Evolutionary conservation across 37 sponge, comb jelly and placozoan genomes (phyloP), one percentile per base, ranked within the genome.

Genomic region (Ianthella basta): DNA sequence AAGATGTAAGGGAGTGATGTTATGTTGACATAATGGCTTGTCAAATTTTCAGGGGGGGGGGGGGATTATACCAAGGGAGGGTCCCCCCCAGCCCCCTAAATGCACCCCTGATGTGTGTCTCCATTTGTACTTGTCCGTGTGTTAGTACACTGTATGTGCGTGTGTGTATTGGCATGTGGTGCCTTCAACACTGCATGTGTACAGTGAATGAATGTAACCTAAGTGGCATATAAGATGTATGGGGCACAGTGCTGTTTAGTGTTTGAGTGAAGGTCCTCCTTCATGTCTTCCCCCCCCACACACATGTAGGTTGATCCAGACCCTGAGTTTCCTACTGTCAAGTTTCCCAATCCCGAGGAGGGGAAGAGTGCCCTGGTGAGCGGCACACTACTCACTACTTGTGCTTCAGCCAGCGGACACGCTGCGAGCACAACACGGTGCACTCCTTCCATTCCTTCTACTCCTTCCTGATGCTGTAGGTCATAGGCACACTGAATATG

Each of bases 311-410:
- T 89, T 40, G 86, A 95, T 0, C 97, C 99, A 10, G 96, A 99
- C 53, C 99, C 99, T 18, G 96, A 99, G 38, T 99, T 99, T 68
- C 94, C 97, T 29, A 99, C 99, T 19, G 99, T 99, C 56, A 44
- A 32, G 32, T 99, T 91, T 77, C 99, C 99, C 35, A 99, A 99
- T 68, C 99, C 99, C n/a, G 99, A 99, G 85, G 99, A 99, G 86
- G 99, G 99, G 20, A 88, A 97, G 77, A 87, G 91, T 85, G 97
- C 99, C 18, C 83, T 99, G 44, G 96, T 95, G 40, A 88, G 96
- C 38, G 39, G 50, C n/a, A n/a, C n/a, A n/a, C n/a, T n/a, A n/a
- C n/a, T n/a, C n/a, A n/a, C n/a, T n/a, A n/a, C n/a, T 53, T 20
- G 33, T 3, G 36, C 14, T 18, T 82, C n/a, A n/a, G n/a, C n/a